Conservation (phyloP, 2,888 invertebrate species). For the Drosophila bunnanda region DNA sequence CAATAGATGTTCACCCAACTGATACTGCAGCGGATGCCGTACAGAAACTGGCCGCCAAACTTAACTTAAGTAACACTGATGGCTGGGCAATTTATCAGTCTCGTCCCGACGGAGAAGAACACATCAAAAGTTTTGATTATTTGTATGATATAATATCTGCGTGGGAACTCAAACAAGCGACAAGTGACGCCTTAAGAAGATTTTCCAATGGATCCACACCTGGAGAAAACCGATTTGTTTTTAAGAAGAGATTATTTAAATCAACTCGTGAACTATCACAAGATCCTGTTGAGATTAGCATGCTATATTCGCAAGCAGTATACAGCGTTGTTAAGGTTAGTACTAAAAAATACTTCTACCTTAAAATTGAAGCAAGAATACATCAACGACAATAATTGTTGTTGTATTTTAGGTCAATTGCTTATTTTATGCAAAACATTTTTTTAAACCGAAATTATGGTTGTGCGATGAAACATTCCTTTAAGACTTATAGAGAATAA, state of each 20-base stretch:
- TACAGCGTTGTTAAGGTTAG: slow-evolving; percentile 96
- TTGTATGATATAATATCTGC: slow-evolving; percentile 96
- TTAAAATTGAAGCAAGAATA: not conserved
- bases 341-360: not conserved
- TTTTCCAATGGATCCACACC: slow-evolving; percentile 90
- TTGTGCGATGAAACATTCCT: too few relatives aligned
- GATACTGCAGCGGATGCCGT: slow-evolving; percentile 97
- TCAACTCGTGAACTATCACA: slow-evolving; percentile 95
- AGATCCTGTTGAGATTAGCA: slow-evolving; percentile 97
- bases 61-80: slow-evolving; percentile 92
- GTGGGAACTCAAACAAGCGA: slow-evolving; percentile 92
- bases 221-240: slow-evolving; percentile 96
- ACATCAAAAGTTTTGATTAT: slow-evolving; percentile 95
- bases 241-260: slow-evolving; percentile 95
- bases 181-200: slow-evolving; percentile 86
- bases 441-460: too few relatives aligned
- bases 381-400: not conserved
- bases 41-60: slow-evolving; percentile 93
- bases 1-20: slow-evolving; percentile 97
- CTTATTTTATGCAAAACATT: too few relatives aligned
- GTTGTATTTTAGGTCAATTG: not conserved
- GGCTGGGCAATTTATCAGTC: slow-evolving; percentile 98
- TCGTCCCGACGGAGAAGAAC: slow-evolving; percentile 93
- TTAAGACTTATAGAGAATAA: too few relatives aligned
- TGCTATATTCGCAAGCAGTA: slow-evolving; percentile 97